Evolutionary conservation across 92 coral and sea anemone species (phyloP).

Genomic region (Scolanthus callimorphus): DNA sequence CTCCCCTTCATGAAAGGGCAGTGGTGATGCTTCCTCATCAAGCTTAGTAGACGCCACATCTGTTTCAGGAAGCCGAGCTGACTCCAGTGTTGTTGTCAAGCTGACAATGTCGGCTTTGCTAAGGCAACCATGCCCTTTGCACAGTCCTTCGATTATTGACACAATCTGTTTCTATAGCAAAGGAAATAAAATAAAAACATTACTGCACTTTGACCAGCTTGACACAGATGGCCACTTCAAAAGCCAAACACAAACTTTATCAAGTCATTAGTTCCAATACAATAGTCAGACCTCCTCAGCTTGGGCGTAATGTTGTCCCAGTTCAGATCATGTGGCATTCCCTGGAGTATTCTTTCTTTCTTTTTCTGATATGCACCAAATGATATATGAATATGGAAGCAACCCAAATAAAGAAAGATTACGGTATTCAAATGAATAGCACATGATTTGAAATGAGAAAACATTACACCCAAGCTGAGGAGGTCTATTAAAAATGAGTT

Average conservation of each 20-base stretch:
- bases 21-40: constrained; percentile 1
- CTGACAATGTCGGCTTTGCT: constrained; percentile 73
- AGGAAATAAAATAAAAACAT: neutral
- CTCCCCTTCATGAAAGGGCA: constrained; percentile 42
- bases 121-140: constrained; percentile 97
- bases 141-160: constrained; percentile 87
- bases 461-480: too few relatives aligned
- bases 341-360: too few relatives aligned
- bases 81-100: constrained; percentile 61
- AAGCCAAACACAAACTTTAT: neutral
- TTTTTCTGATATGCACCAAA: too few relatives aligned
- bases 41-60: constrained; percentile 5
- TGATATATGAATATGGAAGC: too few relatives aligned
- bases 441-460: too few relatives aligned
- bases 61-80: constrained; percentile 46
- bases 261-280: too few relatives aligned
- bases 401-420: too few relatives aligned
- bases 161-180: constrained; percentile 68
- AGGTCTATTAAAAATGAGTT: too few relatives aligned
- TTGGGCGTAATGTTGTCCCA: too few relatives aligned
- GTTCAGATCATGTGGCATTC: too few relatives aligned
- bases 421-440: too few relatives aligned
- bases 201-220: neutral
- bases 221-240: neutral
- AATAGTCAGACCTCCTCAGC: too few relatives aligned